Evolutionary conservation across 2,888 invertebrate species (phyloP).

Genomic region (Dasysyrphus tricinctus): DNA sequence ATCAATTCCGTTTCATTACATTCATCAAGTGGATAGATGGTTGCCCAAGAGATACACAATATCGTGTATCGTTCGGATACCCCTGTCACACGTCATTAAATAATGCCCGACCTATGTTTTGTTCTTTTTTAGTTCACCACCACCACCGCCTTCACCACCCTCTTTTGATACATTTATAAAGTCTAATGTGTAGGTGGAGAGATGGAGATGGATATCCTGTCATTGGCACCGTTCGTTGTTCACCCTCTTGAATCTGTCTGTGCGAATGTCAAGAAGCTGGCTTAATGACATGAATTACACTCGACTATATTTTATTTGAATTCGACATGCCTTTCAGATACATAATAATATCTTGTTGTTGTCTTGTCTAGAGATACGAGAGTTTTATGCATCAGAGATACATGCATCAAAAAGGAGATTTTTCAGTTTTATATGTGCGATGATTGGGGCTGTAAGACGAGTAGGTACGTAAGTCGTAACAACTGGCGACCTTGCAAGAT

Average conservation of each 20-base stretch:
- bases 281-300: slow-evolving; percentile 54
- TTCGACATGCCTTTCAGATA: slow-evolving; percentile 32
- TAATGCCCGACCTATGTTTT: slow-evolving; percentile 46
- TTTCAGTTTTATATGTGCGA: slow-evolving; percentile 18
- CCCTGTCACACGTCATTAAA: slow-evolving; percentile 56
- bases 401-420: slow-evolving; percentile 29
- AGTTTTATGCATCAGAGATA: neutral
- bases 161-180: neutral
- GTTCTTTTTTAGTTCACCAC: slow-evolving; percentile 4
- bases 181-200: neutral
- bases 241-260: slow-evolving; percentile 43
- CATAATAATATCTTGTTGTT: slow-evolving; percentile 7
- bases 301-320: slow-evolving; percentile 28
- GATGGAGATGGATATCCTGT: slow-evolving; percentile 15
- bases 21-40: slow-evolving; percentile 50
- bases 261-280: slow-evolving; percentile 54
- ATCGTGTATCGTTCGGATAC: neutral
- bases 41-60: slow-evolving; percentile 43
- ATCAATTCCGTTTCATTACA: slow-evolving; percentile 68
- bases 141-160: slow-evolving; percentile 8
- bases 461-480: neutral
- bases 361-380: neutral
- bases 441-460: slow-evolving; percentile 3
- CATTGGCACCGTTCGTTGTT: slow-evolving; percentile 33
- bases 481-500: slow-evolving; percentile 61